Percentiles rank a stretch among this genome's conserved stretches.
These are phyloP conservation scores for Indicator indicator DNA, from an alignment of 2,113 vertebrate species.

Conservation along the genomic window DNA sequence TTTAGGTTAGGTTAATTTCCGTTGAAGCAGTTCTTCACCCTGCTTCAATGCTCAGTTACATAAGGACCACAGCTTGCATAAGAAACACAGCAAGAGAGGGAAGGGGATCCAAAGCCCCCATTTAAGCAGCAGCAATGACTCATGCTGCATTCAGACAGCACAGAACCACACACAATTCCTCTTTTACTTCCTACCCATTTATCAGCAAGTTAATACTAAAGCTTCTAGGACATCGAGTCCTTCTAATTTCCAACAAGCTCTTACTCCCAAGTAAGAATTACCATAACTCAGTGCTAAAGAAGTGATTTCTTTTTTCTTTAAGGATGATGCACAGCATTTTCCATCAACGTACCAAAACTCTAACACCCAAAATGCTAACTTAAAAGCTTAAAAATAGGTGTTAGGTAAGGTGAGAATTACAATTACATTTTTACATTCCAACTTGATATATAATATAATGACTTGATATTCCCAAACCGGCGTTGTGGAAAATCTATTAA, in stretches of 20 bases:
- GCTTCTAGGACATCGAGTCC: not conserved
- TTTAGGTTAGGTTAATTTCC: not conserved
- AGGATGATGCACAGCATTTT: not conserved
- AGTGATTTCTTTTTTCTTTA: not conserved
- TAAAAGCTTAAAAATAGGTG: not conserved
- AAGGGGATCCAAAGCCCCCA: not conserved
- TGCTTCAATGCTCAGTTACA: not conserved
- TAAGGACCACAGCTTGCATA: not conserved
- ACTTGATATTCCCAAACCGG: not conserved
- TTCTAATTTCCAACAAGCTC: not conserved
- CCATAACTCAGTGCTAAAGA: not conserved
- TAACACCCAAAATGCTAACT: not conserved
- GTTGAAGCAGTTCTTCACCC: not conserved
- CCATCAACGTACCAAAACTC: not conserved
- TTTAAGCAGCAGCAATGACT: not conserved
- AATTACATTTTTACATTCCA: not conserved
- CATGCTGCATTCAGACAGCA: not conserved
- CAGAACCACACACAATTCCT: not conserved
- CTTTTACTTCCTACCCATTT: not conserved
- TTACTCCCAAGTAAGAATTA: not conserved
- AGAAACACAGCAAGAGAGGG: not conserved
- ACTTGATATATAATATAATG: not conserved
- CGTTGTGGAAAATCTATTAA: not conserved
- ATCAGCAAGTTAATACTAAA: not conserved
- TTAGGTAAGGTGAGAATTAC: not conserved